Evolutionary conservation across 2,888 invertebrate species (phyloP).

Genomic region (Mythimna impura): DNA sequence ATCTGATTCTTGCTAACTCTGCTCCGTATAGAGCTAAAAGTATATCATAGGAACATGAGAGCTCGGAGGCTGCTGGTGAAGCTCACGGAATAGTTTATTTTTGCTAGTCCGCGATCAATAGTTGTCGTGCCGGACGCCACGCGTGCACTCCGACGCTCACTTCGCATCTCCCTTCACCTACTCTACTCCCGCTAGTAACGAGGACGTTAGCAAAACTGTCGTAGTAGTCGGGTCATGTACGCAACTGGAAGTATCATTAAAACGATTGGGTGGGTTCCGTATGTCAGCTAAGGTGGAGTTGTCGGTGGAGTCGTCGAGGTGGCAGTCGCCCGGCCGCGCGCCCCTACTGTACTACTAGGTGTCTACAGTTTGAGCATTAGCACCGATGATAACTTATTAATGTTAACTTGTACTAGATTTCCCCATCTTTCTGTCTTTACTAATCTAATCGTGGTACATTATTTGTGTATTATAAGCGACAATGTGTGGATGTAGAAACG

Average conservation of each 20-base stretch:
- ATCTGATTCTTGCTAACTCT: neutral
- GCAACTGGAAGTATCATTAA: conserved; percentile 40
- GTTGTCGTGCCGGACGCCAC: neutral
- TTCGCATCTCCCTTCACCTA: neutral
- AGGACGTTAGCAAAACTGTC: no score
- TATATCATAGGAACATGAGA: neutral
- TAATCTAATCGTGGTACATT: conserved; percentile 46
- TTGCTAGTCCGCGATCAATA: conserved; percentile 27
- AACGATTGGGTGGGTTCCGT: neutral
- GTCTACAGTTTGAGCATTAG: conserved; percentile 48
- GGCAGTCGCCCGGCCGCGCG: conserved; percentile 51
- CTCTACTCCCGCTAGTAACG: neutral
- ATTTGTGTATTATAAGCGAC: conserved; percentile 39
- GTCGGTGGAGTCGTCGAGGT: conserved; percentile 33
- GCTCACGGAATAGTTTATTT: conserved; percentile 32
- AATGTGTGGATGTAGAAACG: conserved; percentile 32
- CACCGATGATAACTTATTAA: conserved; percentile 45
- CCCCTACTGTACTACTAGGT: conserved; percentile 32
- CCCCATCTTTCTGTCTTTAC: conserved; percentile 41
- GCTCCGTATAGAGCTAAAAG: neutral
- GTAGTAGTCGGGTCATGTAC: neutral
- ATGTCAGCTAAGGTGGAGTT: neutral
- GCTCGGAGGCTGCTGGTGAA: neutral
- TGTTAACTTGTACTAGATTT: conserved; percentile 52
- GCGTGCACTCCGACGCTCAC: conserved; percentile 3